These are phyloP conservation scores for Picathartes gymnocephalus DNA, from an alignment of 2,113 vertebrate genomes.

Conservation along the genomic window DNA sequence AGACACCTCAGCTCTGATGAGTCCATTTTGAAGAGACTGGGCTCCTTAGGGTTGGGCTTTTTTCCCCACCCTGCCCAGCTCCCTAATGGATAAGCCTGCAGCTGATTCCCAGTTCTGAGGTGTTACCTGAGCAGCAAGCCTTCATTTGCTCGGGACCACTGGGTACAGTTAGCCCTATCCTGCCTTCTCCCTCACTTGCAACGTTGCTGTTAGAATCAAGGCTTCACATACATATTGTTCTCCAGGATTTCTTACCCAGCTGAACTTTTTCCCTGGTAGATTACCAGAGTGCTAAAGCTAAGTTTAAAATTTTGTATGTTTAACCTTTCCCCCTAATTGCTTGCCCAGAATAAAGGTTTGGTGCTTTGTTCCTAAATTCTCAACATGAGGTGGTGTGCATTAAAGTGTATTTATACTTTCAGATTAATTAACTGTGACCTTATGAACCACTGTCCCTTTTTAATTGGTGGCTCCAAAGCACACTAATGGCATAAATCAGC, in stretches of 20 bases:
- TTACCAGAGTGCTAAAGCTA: background rate
- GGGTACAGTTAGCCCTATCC: conserved; percentile 22
- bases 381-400: conserved; percentile 72
- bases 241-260: conserved; percentile 45
- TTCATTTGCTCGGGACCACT: conserved; percentile 66
- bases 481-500: conserved; percentile 85
- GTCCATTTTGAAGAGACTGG: background rate
- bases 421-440: conserved; percentile 85
- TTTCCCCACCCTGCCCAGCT: background rate
- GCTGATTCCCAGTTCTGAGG: conserved; percentile 52
- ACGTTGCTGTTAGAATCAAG: conserved; percentile 63
- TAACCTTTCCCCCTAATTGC: conserved; percentile 56
- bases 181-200: conserved; percentile 51
- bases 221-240: conserved; percentile 47
- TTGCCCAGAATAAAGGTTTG: conserved; percentile 48
- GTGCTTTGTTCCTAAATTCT: conserved; percentile 65
- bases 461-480: conserved; percentile 83
- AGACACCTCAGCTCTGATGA: background rate
- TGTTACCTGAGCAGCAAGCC: conserved; percentile 62
- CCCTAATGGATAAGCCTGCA: conserved; percentile 7
- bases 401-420: conserved; percentile 72
- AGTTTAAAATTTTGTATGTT: conserved; percentile 27
- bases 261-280: conserved; percentile 26
- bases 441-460: conserved; percentile 84
- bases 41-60: background rate